A percentile compares a stretch with the other conserved stretches of the same genome.
phyloP scores from a whole-genome alignment of 2,888 invertebrate genomes.

The Magallana nippona region DNA sequence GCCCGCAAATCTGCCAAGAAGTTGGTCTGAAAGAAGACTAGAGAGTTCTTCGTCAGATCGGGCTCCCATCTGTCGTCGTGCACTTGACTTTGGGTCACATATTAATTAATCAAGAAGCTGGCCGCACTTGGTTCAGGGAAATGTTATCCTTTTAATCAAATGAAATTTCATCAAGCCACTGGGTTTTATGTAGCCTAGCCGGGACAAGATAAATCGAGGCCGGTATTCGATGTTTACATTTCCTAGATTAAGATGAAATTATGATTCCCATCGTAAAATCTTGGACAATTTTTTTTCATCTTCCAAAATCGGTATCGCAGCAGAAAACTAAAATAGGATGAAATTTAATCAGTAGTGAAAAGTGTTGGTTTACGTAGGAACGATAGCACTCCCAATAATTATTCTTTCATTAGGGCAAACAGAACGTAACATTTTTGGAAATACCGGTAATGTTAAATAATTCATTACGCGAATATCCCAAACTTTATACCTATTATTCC shows the following conservation, averaged over 20 bases:
- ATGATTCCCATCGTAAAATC: constrained; percentile 20
- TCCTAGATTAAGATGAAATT: constrained; percentile 33
- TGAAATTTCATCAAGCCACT: constrained; percentile 36
- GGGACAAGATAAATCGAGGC: constrained; percentile 32
- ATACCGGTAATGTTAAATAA: too few species aligned
- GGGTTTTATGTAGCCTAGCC: constrained; percentile 26
- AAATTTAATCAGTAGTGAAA: neutral
- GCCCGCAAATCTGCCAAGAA: neutral
- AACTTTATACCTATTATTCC: too few species aligned
- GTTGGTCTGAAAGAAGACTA: neutral
- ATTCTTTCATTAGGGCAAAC: too few species aligned
- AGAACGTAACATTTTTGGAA: too few species aligned
- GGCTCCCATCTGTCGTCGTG: constrained; percentile 39
- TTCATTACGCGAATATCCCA: too few species aligned
- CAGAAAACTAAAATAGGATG: neutral
- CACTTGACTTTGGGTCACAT: constrained; percentile 46
- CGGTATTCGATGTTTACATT: constrained; percentile 32
- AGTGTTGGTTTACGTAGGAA: neutral
- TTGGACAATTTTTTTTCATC: neutral
- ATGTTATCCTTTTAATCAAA: constrained; percentile 47
- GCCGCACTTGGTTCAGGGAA: constrained; percentile 38
- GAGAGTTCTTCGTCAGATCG: neutral
- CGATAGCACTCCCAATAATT: too few species aligned
- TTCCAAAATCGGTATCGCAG: neutral
- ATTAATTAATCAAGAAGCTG: constrained; percentile 41